A percentile compares a stretch with the other conserved stretches of the same genome.
Conservation (phyloP, 2,113 vertebrate species). For the Peromyscus polionotus region DNA sequence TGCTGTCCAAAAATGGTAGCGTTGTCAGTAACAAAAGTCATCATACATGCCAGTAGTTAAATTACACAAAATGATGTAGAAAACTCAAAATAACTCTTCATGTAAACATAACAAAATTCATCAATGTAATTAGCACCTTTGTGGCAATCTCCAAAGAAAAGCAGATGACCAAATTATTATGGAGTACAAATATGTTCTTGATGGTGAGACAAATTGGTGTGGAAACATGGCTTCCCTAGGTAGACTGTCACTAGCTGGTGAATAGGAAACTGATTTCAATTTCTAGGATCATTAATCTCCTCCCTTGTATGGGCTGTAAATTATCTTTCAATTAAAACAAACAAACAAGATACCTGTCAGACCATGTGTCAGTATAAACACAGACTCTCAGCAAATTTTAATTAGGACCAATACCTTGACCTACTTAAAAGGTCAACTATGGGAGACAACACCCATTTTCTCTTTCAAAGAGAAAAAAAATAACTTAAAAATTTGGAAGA, state of each 20-base stretch:
- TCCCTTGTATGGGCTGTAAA: constrained; percentile 74
- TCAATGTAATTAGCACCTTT: constrained; percentile 66
- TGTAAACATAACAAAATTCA: constrained; percentile 47
- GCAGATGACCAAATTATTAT: constrained; percentile 27
- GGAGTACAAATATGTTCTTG: constrained; percentile 46
- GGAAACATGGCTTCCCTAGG: constrained; percentile 42
- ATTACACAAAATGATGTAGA: constrained; percentile 46
- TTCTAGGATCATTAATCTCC: constrained; percentile 69
- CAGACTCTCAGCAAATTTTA: constrained; percentile 60
- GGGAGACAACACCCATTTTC: constrained; percentile 68
- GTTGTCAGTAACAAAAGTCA: constrained; percentile 10
- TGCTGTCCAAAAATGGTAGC: constrained; percentile 54
- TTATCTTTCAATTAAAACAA: constrained; percentile 81
- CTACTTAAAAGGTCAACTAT: constrained; percentile 62
- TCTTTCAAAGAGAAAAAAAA: constrained; percentile 71
- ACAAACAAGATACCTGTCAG: constrained; percentile 71
- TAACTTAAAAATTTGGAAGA: constrained; percentile 57
- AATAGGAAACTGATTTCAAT: constrained; percentile 74
- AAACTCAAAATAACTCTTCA: constrained; percentile 65
- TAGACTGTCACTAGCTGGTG: constrained; percentile 59
- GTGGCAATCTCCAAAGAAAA: constrained; percentile 64
- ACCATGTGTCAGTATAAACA: constrained; percentile 61
- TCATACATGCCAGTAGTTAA: not conserved
- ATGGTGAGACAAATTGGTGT: constrained; percentile 60
- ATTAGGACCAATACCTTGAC: constrained; percentile 71